These are phyloP conservation scores for Cryptoleucopteryx plumbea DNA, from an alignment of 2,113 vertebrate genomes.

Conservation along the genomic window DNA sequence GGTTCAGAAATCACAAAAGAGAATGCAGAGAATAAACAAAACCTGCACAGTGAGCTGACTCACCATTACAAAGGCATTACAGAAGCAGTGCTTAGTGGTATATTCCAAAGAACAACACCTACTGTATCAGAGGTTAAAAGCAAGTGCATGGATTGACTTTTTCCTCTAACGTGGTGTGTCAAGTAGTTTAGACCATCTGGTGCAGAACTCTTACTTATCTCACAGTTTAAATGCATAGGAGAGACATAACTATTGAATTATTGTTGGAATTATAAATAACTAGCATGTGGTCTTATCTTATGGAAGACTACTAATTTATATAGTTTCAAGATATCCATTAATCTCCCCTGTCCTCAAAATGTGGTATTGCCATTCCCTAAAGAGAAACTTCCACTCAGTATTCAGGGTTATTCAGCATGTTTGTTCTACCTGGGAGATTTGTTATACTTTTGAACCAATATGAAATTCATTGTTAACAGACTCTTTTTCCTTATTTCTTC, in stretches of 20 bases:
- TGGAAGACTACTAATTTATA: background rate
- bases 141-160: background rate
- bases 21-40: background rate
- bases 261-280: background rate
- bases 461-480: background rate
- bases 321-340: background rate
- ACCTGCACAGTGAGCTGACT: background rate
- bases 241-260: background rate
- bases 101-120: background rate
- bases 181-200: background rate
- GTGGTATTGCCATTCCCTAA: background rate
- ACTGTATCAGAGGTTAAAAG: slow-evolving; percentile 5
- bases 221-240: background rate
- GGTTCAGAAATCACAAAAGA: background rate
- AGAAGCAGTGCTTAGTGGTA: background rate
- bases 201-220: background rate
- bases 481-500: background rate
- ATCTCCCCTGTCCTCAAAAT: background rate
- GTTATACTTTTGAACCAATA: background rate
- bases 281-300: background rate
- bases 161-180: background rate
- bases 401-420: background rate
- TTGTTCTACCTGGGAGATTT: background rate
- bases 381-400: background rate
- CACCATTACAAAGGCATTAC: accelerated